Percentiles rank a stretch among this genome's conserved stretches.
These are phyloP conservation scores for Caerostris darwini DNA, from an alignment of 1,140 invertebrate genomes.

Conservation along the genomic window DNA sequence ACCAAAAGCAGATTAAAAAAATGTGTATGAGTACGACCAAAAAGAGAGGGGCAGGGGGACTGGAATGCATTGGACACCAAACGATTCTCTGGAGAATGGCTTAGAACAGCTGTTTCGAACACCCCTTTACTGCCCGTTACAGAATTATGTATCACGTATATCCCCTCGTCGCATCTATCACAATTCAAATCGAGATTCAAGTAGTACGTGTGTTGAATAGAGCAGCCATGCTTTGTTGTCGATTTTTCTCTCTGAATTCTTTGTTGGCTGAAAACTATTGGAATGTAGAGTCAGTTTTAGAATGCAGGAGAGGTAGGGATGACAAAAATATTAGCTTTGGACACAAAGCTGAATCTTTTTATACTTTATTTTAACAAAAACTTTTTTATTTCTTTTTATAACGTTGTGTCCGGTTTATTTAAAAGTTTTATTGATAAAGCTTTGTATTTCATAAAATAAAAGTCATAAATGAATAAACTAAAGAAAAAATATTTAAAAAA, in stretches of 20 bases:
- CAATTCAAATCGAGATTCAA: neutral
- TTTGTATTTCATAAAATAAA: no score
- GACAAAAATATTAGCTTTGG: neutral
- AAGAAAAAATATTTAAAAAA: no score
- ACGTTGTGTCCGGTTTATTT: no score
- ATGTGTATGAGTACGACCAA: neutral
- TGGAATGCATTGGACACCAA: slow-evolving; percentile 5
- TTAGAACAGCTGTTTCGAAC: slow-evolving; percentile 54
- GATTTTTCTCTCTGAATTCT: neutral
- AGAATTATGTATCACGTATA: slow-evolving; percentile 55
- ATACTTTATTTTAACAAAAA: neutral
- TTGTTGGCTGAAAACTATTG: neutral
- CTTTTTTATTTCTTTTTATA: no score
- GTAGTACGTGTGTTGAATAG: slow-evolving; percentile 25
- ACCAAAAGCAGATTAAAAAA: slow-evolving; percentile 20
- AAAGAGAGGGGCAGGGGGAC: neutral
- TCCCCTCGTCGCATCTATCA: neutral
- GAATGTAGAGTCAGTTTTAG: neutral
- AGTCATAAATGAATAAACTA: no score
- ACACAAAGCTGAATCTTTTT: neutral
- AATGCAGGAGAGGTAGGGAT: neutral
- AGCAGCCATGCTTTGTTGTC: neutral
- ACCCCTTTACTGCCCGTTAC: slow-evolving; percentile 31
- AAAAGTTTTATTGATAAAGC: no score
- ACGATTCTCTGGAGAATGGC: neutral